Conservation (phyloP, 1,140 invertebrate genomes). For the Antheraea pernyi region DNA sequence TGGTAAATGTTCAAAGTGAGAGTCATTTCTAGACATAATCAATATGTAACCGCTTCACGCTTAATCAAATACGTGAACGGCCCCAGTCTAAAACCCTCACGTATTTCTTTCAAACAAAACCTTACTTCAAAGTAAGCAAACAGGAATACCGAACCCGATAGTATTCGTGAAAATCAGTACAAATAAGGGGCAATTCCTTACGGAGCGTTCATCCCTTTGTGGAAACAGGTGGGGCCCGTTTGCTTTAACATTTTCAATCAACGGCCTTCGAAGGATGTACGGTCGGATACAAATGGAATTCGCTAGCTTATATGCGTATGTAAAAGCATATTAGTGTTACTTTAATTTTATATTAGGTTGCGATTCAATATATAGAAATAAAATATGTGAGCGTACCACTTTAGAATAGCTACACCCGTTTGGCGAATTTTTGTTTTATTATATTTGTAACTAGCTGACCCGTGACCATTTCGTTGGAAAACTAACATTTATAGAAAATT, state of each 20-base stretch:
- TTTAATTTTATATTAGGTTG: not conserved
- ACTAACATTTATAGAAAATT: too few relatives aligned
- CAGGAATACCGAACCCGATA: not conserved
- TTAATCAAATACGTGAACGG: not conserved
- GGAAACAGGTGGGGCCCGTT: slow-evolving; percentile 3
- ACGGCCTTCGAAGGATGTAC: not conserved
- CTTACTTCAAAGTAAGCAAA: slow-evolving; percentile 2
- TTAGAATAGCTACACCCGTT: too few relatives aligned
- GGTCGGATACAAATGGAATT: not conserved
- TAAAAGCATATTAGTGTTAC: not conserved
- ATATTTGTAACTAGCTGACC: too few relatives aligned
- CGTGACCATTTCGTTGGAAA: too few relatives aligned
- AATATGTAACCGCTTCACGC: not conserved
- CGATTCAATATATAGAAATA: not conserved
- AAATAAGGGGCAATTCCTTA: slow-evolving; percentile 4
- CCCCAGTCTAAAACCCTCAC: not conserved
- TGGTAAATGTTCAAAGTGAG: too few relatives aligned
- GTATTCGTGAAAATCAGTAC: slow-evolving; percentile 3
- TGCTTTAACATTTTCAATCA: slow-evolving; percentile 12
- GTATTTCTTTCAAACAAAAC: slow-evolving; percentile 3
- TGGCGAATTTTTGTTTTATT: too few relatives aligned
- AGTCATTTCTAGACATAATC: not conserved
- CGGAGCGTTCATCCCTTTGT: not conserved
- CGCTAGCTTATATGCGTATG: not conserved
- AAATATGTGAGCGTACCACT: too few relatives aligned